These are phyloP conservation scores for Ptiloglossa arizonensis DNA, from an alignment of 1,140 invertebrate genomes.

Conservation along the genomic window DNA sequence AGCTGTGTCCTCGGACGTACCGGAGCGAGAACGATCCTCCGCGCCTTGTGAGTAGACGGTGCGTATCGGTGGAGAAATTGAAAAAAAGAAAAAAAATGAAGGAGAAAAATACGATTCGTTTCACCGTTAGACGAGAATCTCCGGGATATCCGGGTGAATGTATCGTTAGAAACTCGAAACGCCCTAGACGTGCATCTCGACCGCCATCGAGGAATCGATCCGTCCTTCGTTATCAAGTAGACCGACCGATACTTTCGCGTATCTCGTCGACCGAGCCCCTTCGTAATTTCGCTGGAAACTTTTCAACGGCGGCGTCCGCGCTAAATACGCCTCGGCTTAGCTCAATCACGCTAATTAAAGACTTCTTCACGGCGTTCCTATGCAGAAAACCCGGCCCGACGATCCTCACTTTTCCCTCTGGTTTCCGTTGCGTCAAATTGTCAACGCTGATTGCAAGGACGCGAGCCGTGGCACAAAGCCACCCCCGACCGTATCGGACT, in stretches of 20 bases:
- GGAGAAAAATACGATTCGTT: not conserved
- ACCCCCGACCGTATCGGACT: not conserved
- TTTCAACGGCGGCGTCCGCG: constrained; percentile 1
- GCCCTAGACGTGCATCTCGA: not conserved
- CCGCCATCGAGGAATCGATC: constrained; percentile 36
- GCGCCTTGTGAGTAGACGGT: not conserved
- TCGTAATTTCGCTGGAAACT: constrained; percentile 30
- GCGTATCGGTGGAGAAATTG: not conserved
- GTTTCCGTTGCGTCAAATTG: constrained; percentile 24
- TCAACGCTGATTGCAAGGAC: constrained; percentile 44
- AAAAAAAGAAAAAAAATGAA: not conserved
- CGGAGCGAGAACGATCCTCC: no score
- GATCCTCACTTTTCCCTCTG: not conserved
- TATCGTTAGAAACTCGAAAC: constrained; percentile 24
- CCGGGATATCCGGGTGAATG: constrained; percentile 13
- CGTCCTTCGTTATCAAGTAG: constrained; percentile 17
- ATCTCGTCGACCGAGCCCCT: not conserved
- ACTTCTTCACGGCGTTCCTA: constrained; percentile 1
- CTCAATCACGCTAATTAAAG: constrained; percentile 55
- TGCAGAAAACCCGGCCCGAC: not conserved
- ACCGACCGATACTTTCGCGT: not conserved
- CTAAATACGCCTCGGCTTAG: constrained; percentile 27
- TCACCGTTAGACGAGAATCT: not conserved
- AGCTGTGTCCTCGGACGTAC: not conserved
- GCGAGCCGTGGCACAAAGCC: not conserved